Percentiles rank a stretch among this genome's conserved stretches.
These are phyloP conservation scores for Chrysotoxum bicinctum DNA, from an alignment of 2,888 invertebrate species.

Conservation along the genomic window DNA sequence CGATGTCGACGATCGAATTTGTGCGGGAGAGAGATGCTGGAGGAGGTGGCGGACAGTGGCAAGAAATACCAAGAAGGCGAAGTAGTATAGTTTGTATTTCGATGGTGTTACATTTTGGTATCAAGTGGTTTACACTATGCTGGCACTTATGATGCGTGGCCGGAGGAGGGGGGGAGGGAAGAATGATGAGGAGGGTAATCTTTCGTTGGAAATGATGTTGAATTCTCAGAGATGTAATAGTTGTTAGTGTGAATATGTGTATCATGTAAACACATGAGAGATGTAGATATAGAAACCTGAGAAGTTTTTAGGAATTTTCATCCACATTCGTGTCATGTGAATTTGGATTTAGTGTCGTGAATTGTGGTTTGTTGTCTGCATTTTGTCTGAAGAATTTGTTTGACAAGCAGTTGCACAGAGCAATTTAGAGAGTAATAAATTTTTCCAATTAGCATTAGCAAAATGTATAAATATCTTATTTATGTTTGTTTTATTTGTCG, in stretches of 20 bases:
- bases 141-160: background rate
- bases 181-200: conserved; percentile 20
- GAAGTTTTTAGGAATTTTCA: conserved; percentile 63
- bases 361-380: conserved; percentile 60
- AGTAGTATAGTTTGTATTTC: conserved; percentile 24
- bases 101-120: conserved; percentile 63
- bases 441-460: conserved; percentile 45
- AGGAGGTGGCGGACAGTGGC: background rate
- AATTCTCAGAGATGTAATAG: conserved; percentile 36
- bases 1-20: conserved; percentile 49
- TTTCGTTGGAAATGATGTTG: conserved; percentile 24
- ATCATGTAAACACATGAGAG: background rate
- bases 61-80: conserved; percentile 10
- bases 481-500: conserved; percentile 17
- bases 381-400: conserved; percentile 57
- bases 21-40: background rate
- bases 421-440: conserved; percentile 37
- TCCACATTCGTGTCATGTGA: conserved; percentile 60
- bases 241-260: conserved; percentile 17
- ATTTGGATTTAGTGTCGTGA: conserved; percentile 46
- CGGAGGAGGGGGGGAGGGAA: background rate
- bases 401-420: conserved; percentile 47
- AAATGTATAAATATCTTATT: conserved; percentile 12
- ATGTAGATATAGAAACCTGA: conserved; percentile 43
- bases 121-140: conserved; percentile 58